Evolutionary conservation across 2,888 invertebrate genomes (phyloP).

Genomic region (Pyrrhia umbra): DNA sequence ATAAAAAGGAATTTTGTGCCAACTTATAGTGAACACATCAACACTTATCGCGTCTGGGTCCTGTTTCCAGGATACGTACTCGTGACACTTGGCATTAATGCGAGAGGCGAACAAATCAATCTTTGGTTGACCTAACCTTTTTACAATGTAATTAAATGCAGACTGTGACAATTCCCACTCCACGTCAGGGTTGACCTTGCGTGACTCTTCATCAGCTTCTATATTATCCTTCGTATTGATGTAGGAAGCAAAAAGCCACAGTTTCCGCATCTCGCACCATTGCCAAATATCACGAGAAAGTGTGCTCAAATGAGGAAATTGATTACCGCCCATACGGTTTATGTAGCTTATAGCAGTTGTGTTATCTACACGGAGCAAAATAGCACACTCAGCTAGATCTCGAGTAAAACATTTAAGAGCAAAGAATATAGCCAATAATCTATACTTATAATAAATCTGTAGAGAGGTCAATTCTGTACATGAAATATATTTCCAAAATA

Average conservation of each 20-base stretch:
- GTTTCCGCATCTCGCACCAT: constrained; percentile 24
- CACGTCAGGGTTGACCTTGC: constrained; percentile 13
- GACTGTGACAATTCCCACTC: constrained; percentile 12
- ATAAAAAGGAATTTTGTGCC: constrained; percentile 6
- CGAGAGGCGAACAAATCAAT: constrained; percentile 30
- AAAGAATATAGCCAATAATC: constrained; percentile 8
- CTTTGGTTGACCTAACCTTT: neutral
- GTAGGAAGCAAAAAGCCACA: constrained; percentile 28
- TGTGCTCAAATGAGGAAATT: constrained; percentile 26
- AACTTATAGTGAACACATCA: constrained; percentile 29
- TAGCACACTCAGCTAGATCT: neutral
- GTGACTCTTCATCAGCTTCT: constrained; percentile 25
- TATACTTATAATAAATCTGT: too few species aligned
- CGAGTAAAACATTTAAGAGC: constrained; percentile 4
- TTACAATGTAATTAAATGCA: constrained; percentile 5
- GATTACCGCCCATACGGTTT: constrained; percentile 16
- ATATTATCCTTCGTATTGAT: constrained; percentile 8
- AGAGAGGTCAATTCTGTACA: too few species aligned
- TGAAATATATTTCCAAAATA: too few species aligned
- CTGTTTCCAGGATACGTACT: constrained; percentile 1
- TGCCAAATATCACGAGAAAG: constrained; percentile 23
- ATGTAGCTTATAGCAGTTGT: constrained; percentile 22
- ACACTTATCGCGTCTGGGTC: constrained; percentile 30
- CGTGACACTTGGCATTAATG: constrained; percentile 2
- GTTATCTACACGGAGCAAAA: constrained; percentile 25